These are phyloP conservation scores for Percopsis transmontana DNA, from an alignment of 2,113 vertebrate species.

Conservation along the genomic window DNA sequence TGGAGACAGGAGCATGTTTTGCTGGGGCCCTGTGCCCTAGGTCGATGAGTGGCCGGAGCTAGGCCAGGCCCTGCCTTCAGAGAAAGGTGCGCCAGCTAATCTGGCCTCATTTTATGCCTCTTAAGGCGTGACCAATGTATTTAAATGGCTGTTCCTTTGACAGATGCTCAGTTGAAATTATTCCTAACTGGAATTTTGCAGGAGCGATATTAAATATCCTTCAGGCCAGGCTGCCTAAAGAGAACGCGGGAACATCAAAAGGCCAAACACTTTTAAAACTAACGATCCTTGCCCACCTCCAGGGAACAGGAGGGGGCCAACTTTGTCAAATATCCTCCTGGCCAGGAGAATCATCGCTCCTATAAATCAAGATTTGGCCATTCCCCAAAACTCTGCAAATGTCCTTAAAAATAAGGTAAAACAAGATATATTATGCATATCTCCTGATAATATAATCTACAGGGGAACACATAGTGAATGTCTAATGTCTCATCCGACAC, in stretches of 20 bases:
- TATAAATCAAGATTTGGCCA: conserved; percentile 76
- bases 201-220: conserved; percentile 83
- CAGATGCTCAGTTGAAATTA: conserved; percentile 82
- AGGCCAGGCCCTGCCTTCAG: conserved; percentile 50
- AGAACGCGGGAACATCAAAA: conserved; percentile 83
- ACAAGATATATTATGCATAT: conserved; percentile 64
- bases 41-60: conserved; percentile 44
- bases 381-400: conserved; percentile 45
- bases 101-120: conserved; percentile 84
- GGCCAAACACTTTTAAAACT: conserved; percentile 81
- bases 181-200: conserved; percentile 82
- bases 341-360: conserved; percentile 68
- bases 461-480: conserved; percentile 40
- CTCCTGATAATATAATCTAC: conserved; percentile 50
- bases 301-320: conserved; percentile 68
- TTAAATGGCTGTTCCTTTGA: conserved; percentile 82
- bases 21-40: conserved; percentile 46
- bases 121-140: conserved; percentile 83
- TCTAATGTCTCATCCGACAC: conserved; percentile 51
- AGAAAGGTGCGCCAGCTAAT: conserved; percentile 80
- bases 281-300: conserved; percentile 77
- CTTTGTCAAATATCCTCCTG: conserved; percentile 68
- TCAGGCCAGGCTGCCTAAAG: conserved; percentile 77
- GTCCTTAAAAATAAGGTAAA: conserved; percentile 69
- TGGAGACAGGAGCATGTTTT: conserved; percentile 49